Evolutionary conservation across 2,113 vertebrate genomes (phyloP).

Genomic region (Grammomys surdaster): DNA sequence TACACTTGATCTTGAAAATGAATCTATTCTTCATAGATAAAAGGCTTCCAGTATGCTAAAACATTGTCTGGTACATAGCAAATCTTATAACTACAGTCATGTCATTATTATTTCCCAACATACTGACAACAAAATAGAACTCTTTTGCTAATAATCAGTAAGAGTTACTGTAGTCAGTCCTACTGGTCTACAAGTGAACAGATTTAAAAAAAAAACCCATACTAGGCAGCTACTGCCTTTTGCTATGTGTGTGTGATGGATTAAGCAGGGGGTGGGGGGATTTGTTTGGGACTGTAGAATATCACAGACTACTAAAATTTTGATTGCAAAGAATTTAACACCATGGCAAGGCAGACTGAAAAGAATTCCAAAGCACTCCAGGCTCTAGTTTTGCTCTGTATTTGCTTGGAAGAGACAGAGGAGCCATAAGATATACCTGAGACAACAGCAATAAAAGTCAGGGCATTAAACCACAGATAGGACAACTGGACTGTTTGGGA

Average conservation of each 20-base stretch:
- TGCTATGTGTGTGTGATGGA: background rate
- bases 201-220: background rate
- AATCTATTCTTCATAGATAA: constrained; percentile 56
- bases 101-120: constrained; percentile 34
- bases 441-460: background rate
- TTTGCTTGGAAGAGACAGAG: background rate
- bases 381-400: background rate
- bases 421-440: background rate
- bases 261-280: background rate
- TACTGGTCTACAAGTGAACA: background rate
- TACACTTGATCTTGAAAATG: constrained; percentile 49
- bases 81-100: background rate
- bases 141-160: constrained; percentile 16
- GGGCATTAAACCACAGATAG: too few relatives aligned
- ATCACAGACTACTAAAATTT: background rate
- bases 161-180: constrained; percentile 48
- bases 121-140: constrained; percentile 50
- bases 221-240: background rate
- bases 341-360: background rate
- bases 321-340: background rate
- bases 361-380: background rate
- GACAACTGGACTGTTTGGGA: background rate
- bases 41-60: constrained; percentile 30
- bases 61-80: background rate
- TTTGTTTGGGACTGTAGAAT: background rate